Evolutionary conservation across 53 echinoderm and acorn worm genomes (phyloP), one percentile per base, ranked within the genome.

Genomic region (Zoroaster sp.): DNA sequence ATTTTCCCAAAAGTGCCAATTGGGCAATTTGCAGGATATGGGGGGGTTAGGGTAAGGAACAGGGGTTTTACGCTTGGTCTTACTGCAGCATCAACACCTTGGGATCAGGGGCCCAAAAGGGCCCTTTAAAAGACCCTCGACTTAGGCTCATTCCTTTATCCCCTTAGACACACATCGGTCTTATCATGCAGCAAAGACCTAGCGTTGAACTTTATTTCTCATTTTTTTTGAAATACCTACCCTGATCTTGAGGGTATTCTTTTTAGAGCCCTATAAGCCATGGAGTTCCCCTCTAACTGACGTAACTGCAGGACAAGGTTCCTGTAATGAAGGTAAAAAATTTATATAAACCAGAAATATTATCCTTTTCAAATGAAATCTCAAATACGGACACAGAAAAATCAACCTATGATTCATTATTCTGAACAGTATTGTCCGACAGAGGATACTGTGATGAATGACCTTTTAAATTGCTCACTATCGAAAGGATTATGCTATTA

Each of bases 201-300:
- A n/a, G n/a, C n/a, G n/a, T n/a, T n/a, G n/a, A n/a, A n/a, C n/a
- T n/a, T n/a, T n/a, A n/a, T n/a, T n/a, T n/a, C n/a, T 66, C 66
- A 11, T 17, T 74, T 5, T 20, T 4, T n/a, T 25, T 25, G 12
- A 1, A 74, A 20, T 4, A 52, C 94, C 83, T 89, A 96, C 96
- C 72, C 38, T 91, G 93, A 28, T 94, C 91, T 63, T 86, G 80
- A 11, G 86, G 94, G 49, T 89, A 88, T 37, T 95, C 94, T 33
- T 94, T n/a, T 93, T 39, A 94, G 73, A 18, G 88, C 91, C 49
- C 95, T 75, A 35, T 96, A 87, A 51, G 92, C 91, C 75, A 89
- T 89, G 88, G 93, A 96, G 9, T 98, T 93, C 75, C 93, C 94
- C 92, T 98, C 98, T 32, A 94, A 63, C 55, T 90, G 91, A 3